Evolutionary conservation across 2,797 vertebrate species (phyloP).

Genomic region (Martes flavigula): DNA sequence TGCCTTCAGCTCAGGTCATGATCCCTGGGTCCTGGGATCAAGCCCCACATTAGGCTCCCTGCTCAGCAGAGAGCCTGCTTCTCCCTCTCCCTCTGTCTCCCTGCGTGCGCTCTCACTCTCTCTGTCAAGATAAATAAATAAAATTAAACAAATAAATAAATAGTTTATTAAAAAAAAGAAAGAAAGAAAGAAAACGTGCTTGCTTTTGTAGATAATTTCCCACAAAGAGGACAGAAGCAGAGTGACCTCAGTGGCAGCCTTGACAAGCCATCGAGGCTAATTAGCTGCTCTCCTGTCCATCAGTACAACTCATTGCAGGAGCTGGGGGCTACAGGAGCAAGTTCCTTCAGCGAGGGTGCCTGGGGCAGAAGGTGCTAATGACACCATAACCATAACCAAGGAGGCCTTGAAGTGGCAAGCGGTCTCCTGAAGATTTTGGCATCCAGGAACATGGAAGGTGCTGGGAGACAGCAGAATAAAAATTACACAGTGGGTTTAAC

Average conservation of each 20-base stretch:
- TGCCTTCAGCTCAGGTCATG: too few relatives aligned
- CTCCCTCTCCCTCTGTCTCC: too few relatives aligned
- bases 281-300: background rate
- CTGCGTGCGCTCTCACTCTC: too few relatives aligned
- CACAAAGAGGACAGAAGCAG: background rate
- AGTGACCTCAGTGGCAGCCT: background rate
- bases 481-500: background rate
- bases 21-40: too few relatives aligned
- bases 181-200: background rate
- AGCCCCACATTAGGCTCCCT: too few relatives aligned
- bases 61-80: too few relatives aligned
- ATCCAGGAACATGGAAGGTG: background rate
- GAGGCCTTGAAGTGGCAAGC: background rate
- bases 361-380: background rate
- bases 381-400: background rate
- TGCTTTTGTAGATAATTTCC: background rate
- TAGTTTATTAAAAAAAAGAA: too few relatives aligned
- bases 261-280: conserved; percentile 49
- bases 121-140: too few relatives aligned
- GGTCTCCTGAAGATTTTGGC: background rate
- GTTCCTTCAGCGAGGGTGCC: background rate
- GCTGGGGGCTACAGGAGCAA: background rate
- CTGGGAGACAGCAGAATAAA: background rate
- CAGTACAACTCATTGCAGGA: background rate
- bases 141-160: too few relatives aligned